Evolutionary conservation across 2,888 invertebrate genomes (phyloP).

Genomic region (Parasteatoda lunata): DNA sequence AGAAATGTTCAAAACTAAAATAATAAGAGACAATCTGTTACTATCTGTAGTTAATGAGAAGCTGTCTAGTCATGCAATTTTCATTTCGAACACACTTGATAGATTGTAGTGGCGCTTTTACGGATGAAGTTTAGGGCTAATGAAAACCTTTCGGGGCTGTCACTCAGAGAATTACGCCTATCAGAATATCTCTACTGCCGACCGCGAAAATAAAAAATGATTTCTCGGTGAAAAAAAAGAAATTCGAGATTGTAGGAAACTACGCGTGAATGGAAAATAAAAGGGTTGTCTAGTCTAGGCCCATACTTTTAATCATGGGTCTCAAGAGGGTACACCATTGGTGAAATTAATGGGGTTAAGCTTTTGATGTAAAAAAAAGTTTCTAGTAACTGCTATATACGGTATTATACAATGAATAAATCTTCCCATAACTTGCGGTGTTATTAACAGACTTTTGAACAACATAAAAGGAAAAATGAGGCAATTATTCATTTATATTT

Average conservation of each 20-base stretch:
- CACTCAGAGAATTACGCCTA: constrained; percentile 65
- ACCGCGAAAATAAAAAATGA: constrained; percentile 54
- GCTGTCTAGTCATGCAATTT: constrained; percentile 63
- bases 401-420: not conserved
- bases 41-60: constrained; percentile 66
- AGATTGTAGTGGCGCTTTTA: constrained; percentile 64
- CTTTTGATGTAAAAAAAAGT: constrained; percentile 29
- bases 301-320: constrained; percentile 64
- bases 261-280: constrained; percentile 63
- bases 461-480: not conserved
- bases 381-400: too few species aligned
- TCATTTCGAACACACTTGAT: constrained; percentile 60
- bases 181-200: constrained; percentile 47
- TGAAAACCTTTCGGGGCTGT: constrained; percentile 67
- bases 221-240: constrained; percentile 49
- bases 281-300: constrained; percentile 52
- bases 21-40: constrained; percentile 66
- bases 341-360: constrained; percentile 61
- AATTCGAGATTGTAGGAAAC: constrained; percentile 60
- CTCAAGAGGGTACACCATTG: constrained; percentile 46
- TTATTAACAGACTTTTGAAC: constrained; percentile 3
- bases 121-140: constrained; percentile 67
- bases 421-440: not conserved
- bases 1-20: constrained; percentile 60
- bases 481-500: too few species aligned